Percentiles rank a stretch among this genome's conserved stretches.
phyloP scores from a whole-genome alignment of 2,888 invertebrate species.

The Melitaea athalia region DNA sequence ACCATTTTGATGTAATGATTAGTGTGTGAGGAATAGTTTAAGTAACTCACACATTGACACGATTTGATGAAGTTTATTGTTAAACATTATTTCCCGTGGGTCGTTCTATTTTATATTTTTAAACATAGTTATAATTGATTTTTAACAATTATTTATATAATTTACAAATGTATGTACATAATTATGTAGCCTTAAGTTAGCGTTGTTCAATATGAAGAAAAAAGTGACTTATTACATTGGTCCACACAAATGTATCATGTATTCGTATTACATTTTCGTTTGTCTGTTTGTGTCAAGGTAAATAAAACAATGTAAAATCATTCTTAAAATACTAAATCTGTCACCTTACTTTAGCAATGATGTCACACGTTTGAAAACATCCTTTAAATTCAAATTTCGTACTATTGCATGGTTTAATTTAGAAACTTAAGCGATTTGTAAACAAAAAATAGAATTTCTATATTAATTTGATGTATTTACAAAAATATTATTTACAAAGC shows the following conservation, averaged over 20 bases:
- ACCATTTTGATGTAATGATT: too few species aligned
- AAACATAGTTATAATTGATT: too few species aligned
- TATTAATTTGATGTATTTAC: not conserved
- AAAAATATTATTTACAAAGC: not conserved
- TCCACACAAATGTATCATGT: conserved; percentile 21
- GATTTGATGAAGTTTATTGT: too few species aligned
- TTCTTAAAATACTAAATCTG: conserved; percentile 55
- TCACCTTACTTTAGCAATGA: conserved; percentile 53
- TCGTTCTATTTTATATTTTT: too few species aligned
- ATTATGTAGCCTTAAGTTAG: too few species aligned
- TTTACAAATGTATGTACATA: too few species aligned
- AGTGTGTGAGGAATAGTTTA: too few species aligned
- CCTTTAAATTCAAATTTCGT: conserved; percentile 67
- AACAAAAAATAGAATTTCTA: too few species aligned
- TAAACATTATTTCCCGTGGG: too few species aligned
- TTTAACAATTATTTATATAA: too few species aligned
- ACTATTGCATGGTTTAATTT: conserved; percentile 41
- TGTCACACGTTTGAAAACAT: conserved; percentile 58
- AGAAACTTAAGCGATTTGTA: conserved; percentile 30
- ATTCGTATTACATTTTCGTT: conserved; percentile 24
- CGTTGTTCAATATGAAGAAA: not conserved
- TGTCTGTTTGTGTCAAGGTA: conserved; percentile 37
- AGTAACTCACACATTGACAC: too few species aligned
- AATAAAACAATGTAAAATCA: conserved; percentile 37
- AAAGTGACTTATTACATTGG: not conserved